Conservation (phyloP, 2,797 vertebrate genomes). For the Ptychobarbus kaznakovi region DNA sequence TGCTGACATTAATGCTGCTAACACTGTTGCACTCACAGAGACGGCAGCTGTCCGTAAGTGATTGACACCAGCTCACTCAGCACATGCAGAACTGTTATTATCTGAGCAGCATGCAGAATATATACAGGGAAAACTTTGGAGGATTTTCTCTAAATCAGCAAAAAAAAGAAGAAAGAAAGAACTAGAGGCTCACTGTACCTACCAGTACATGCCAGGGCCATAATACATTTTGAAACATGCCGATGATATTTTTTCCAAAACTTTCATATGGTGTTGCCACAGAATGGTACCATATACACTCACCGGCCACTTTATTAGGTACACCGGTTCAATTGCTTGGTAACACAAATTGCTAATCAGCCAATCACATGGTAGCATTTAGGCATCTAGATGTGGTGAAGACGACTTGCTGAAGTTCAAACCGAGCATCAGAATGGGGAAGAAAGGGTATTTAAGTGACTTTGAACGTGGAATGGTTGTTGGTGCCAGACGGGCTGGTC, state of each 20-base stretch:
- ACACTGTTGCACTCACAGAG: slow-evolving; percentile 49
- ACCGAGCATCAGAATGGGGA: no score
- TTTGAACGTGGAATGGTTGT: no score
- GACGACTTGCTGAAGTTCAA: no score
- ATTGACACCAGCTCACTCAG: slow-evolving; percentile 55
- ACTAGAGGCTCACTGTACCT: neutral
- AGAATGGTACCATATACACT: neutral
- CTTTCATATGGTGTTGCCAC: neutral
- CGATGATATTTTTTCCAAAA: neutral
- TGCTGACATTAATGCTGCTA: slow-evolving; percentile 74
- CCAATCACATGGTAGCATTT: no score
- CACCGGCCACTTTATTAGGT: no score
- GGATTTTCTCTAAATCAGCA: slow-evolving; percentile 17
- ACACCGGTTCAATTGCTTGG: no score
- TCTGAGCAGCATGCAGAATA: slow-evolving; percentile 23
- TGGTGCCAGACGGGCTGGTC: no score
- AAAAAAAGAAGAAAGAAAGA: neutral
- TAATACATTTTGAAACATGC: neutral
- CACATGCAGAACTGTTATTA: slow-evolving; percentile 44
- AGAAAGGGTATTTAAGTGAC: no score
- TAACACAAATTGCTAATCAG: no score
- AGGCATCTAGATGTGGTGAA: no score
- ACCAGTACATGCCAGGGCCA: neutral
- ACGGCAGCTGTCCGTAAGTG: slow-evolving; percentile 62
- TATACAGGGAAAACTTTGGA: neutral